These are phyloP conservation scores for Drosophila nigritarsus DNA, from an alignment of 2,888 invertebrate genomes.

Conservation along the genomic window DNA sequence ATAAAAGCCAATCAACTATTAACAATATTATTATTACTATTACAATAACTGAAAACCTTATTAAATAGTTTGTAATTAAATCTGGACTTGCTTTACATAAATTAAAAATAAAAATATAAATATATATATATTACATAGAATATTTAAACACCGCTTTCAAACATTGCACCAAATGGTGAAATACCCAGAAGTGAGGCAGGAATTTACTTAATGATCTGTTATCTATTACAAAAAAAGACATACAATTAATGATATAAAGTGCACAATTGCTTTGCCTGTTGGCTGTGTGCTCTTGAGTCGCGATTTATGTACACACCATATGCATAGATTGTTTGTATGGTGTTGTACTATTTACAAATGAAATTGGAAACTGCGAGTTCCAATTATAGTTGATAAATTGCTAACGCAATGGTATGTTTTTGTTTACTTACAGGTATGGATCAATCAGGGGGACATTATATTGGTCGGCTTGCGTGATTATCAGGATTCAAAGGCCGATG, in stretches of 20 bases:
- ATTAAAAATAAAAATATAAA: not conserved
- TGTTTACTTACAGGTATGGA: conserved; percentile 91
- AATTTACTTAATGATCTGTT: conserved; percentile 61
- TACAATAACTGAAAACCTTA: not conserved
- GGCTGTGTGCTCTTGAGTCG: conserved; percentile 25
- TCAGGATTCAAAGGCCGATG: conserved; percentile 99
- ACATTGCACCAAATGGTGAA: conserved; percentile 61
- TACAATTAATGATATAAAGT: conserved; percentile 30
- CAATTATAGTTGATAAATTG: conserved; percentile 15
- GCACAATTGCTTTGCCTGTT: conserved; percentile 21
- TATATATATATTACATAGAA: not conserved
- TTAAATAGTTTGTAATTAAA: not conserved
- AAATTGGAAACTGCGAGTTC: conserved; percentile 5
- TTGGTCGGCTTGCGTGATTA: conserved; percentile 98
- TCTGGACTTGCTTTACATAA: not conserved
- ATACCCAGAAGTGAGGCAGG: conserved; percentile 51
- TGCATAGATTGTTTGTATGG: not conserved
- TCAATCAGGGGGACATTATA: conserved; percentile 99
- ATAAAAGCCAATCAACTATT: not conserved
- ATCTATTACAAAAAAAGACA: conserved; percentile 56
- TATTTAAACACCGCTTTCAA: conserved; percentile 12
- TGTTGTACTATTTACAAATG: conserved; percentile 9
- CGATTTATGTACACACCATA: not conserved
- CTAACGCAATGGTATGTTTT: conserved; percentile 3
- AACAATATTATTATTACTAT: too few relatives aligned